Conservation (phyloP, 2,888 invertebrate species). For the Orthosia gothica region DNA sequence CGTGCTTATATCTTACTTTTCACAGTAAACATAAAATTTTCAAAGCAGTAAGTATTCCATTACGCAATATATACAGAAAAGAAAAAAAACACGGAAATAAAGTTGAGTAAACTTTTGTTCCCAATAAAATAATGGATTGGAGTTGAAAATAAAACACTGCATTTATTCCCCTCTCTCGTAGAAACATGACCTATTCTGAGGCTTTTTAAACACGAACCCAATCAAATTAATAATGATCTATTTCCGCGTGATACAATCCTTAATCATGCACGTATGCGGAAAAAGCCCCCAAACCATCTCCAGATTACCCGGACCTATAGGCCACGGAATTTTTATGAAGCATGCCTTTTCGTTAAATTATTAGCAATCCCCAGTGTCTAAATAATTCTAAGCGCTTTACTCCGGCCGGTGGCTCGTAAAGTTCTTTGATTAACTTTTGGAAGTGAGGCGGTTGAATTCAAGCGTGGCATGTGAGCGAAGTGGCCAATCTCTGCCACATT, state of each 20-base stretch:
- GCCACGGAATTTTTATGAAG: conserved; percentile 21
- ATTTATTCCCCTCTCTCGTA: background rate
- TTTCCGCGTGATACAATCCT: too few species aligned
- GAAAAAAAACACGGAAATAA: background rate
- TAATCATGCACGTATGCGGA: too few species aligned
- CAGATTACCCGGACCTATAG: conserved; percentile 7
- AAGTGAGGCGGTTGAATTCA: conserved; percentile 76
- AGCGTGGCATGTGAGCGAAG: conserved; percentile 80
- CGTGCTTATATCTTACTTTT: conserved; percentile 11
- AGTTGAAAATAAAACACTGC: background rate
- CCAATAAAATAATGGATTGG: background rate
- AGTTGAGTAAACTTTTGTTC: background rate
- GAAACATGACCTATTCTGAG: background rate
- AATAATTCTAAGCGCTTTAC: conserved; percentile 83
- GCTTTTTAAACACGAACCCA: background rate
- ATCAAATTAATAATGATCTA: background rate
- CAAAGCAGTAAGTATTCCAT: background rate
- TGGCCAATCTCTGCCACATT: conserved; percentile 47
- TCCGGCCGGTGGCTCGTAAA: conserved; percentile 76
- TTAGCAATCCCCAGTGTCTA: conserved; percentile 73
- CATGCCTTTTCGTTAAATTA: conserved; percentile 59
- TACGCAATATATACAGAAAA: background rate
- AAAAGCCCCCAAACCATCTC: background rate
- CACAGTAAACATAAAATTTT: background rate
- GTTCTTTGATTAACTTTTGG: conserved; percentile 83